A percentile compares a stretch with the other conserved stretches of the same genome.
Conservation (phyloP, 1,140 invertebrate genomes). For the Panulirus ornatus region DNA sequence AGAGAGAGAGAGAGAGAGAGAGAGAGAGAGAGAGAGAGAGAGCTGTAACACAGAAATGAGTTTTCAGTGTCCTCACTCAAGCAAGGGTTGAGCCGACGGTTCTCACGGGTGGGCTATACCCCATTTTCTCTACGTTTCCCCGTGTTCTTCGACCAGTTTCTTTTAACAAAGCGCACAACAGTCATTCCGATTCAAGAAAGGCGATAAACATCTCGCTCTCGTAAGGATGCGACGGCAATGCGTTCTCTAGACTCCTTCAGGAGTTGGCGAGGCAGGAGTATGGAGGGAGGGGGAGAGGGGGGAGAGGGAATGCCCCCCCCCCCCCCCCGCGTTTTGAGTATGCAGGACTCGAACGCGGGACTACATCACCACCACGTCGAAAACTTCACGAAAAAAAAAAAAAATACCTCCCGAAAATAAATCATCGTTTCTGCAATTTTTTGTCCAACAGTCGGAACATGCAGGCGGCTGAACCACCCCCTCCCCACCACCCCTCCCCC, state of each 20-base stretch:
- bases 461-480: constrained; percentile 26
- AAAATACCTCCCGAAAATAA: constrained; percentile 39
- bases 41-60: not conserved
- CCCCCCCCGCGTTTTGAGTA: too few species aligned
- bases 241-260: too few species aligned
- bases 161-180: too few species aligned
- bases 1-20: not conserved
- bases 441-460: constrained; percentile 34
- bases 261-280: not conserved
- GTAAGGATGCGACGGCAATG: too few species aligned
- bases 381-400: constrained; percentile 50
- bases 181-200: too few species aligned
- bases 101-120: not conserved
- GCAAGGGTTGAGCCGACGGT: too few species aligned
- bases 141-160: not conserved
- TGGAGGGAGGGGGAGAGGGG: not conserved
- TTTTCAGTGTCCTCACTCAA: too few species aligned
- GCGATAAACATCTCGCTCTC: too few species aligned
- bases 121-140: not conserved
- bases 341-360: constrained; percentile 22
- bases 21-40: too few species aligned
- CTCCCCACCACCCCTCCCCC: too few species aligned
- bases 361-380: constrained; percentile 14
- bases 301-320: too few species aligned
- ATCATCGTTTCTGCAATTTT: constrained; percentile 60